Base-by-base conservation (phyloP, 2,888 invertebrate species). In the Protonemura montana region DNA sequence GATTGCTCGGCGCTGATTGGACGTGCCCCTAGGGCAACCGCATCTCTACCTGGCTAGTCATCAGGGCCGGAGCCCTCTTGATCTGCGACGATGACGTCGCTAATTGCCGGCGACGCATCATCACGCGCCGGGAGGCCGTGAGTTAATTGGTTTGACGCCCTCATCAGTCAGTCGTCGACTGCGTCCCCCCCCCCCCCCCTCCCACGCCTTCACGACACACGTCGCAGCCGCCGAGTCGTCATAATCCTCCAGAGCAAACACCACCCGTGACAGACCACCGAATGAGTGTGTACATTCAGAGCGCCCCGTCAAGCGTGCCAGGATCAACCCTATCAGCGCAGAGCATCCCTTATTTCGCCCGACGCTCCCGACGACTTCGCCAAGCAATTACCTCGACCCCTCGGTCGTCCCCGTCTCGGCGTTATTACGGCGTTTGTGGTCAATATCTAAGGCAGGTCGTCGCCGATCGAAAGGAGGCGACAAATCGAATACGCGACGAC, bases 151-250 rank as follows among this genome's bases (percentile, higher is more conserved):
- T 59, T 59, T 59, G 16, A 59, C 59, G 59, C 59, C 59, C 59
- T 59, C 59, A 59, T 59, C 59, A 59, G 59, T 78, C 78, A 78
- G 7, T 78, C 78, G 26, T 78, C 29, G n/a, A n/a, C 59, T 10
- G 59, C 59, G 13, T 16, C 59, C 2, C 77, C 77, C 13, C 77
- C 77, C 77, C 77, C 77, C 77, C 77, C 77, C 77, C 77, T 26
- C 2, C 2, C 13, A 5, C 77, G 13, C 16, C 3, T 7, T 21
- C 35, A 3, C 5, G 10, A 6, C 5, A 3, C 35, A 10, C 3
- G 35, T 35, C 35, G 35, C 10, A 10, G 3, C 5, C 10, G 59
- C 16, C 6, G 59, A 59, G 59, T 59, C 59, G 21, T 59, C 59
- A 59, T 59, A 59, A 59, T 59, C 59, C 59, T 10, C 13, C 59